A percentile compares a stretch with the other conserved stretches of the same genome.
These are phyloP conservation scores for silkworm (Bombyx mori) DNA, from an alignment of 1,140 invertebrate genomes.

Conservation along the genomic window DNA sequence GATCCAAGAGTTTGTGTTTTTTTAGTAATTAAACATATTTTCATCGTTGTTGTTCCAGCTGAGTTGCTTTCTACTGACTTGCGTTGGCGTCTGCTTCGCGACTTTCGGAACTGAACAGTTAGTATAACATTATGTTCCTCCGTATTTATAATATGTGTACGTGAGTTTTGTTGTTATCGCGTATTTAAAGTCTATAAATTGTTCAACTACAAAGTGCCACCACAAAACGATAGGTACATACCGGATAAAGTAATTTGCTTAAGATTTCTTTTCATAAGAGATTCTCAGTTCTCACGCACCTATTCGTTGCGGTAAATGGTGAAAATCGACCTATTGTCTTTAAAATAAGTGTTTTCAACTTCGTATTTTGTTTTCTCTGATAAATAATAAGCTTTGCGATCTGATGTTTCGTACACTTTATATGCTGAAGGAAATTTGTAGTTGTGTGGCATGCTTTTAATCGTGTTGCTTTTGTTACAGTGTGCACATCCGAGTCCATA, in stretches of 20 bases:
- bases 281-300: constrained; percentile 60
- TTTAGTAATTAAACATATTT: constrained; percentile 1
- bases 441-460: not conserved
- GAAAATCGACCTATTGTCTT: constrained; percentile 54
- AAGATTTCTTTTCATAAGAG: constrained; percentile 40
- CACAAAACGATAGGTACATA: constrained; percentile 22
- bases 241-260: constrained; percentile 33
- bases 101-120: constrained; percentile 67
- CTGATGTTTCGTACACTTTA: constrained; percentile 8
- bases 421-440: not conserved
- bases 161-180: not conserved
- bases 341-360: constrained; percentile 26
- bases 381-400: constrained; percentile 41
- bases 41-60: constrained; percentile 56
- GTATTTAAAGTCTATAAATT: constrained; percentile 9
- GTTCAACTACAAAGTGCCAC: constrained; percentile 17
- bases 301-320: constrained; percentile 55
- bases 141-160: not conserved
- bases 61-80: constrained; percentile 54
- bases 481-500: constrained; percentile 57
- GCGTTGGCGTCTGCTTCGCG: constrained; percentile 57
- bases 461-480: constrained; percentile 34
- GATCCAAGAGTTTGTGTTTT: not conserved
- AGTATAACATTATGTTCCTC: constrained; percentile 28
- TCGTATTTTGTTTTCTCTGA: constrained; percentile 38